Conservation (phyloP, 2,888 invertebrate genomes). For the Diaperis boleti region DNA sequence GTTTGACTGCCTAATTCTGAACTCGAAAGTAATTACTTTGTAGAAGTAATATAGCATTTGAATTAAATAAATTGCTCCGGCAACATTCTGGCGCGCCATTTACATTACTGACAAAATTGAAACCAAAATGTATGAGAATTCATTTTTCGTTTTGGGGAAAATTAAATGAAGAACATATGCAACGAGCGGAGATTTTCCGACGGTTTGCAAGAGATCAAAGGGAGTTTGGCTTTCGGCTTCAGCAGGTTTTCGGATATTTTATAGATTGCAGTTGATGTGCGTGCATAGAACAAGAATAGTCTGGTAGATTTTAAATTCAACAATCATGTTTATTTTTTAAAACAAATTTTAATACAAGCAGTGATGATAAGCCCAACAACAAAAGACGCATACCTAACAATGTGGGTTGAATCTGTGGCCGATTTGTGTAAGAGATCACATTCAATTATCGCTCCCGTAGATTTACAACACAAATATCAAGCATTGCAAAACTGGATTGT, state of each 20-base stretch:
- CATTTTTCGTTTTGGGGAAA: slow-evolving; percentile 32
- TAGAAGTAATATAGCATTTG: slow-evolving; percentile 40
- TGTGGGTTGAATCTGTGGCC: too few species aligned
- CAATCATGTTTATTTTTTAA: too few species aligned
- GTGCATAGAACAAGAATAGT: too few species aligned
- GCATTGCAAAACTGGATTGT: too few species aligned
- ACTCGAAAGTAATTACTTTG: slow-evolving; percentile 40
- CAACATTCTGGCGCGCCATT: slow-evolving; percentile 25
- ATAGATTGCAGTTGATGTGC: slow-evolving; percentile 4
- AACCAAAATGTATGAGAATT: slow-evolving; percentile 34
- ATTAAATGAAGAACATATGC: slow-evolving; percentile 31
- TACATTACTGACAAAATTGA: slow-evolving; percentile 33
- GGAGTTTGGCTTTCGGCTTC: background rate
- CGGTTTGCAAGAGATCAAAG: slow-evolving; percentile 13
- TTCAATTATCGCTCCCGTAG: too few species aligned
- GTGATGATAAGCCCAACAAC: too few species aligned
- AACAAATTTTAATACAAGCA: too few species aligned
- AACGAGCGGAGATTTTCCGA: slow-evolving; percentile 8
- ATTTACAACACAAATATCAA: too few species aligned
- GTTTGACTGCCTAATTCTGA: slow-evolving; percentile 39
- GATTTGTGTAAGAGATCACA: too few species aligned
- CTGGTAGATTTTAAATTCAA: too few species aligned
- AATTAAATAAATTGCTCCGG: slow-evolving; percentile 38
- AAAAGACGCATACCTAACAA: too few species aligned
- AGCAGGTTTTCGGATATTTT: slow-evolving; percentile 5